Percentiles rank a stretch among this genome's conserved stretches.
These are phyloP conservation scores for Cuniculus paca DNA, from an alignment of 2,797 vertebrate species.

Conservation along the genomic window DNA sequence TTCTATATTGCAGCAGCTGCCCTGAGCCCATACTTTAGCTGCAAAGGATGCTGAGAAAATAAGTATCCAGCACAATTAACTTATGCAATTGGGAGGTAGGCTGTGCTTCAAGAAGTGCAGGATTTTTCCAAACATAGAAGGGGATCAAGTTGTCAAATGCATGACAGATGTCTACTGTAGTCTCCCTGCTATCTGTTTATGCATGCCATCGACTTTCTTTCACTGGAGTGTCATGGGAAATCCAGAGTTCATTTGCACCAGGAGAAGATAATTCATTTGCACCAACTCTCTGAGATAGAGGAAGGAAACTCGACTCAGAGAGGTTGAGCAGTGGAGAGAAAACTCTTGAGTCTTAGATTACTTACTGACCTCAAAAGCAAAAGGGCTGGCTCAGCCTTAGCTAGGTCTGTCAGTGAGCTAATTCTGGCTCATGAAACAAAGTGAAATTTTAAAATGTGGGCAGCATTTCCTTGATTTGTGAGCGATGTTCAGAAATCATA, in stretches of 20 bases:
- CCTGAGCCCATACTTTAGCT: background rate
- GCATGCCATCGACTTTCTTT: background rate
- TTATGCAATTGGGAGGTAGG: background rate
- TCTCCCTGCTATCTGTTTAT: background rate
- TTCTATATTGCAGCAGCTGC: background rate
- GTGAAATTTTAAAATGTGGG: background rate
- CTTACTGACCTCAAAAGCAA: slow-evolving; percentile 82
- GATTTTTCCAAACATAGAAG: background rate
- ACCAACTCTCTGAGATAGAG: background rate
- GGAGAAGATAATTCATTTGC: slow-evolving; percentile 41
- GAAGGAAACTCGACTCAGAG: slow-evolving; percentile 69
- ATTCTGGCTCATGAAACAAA: slow-evolving; percentile 64
- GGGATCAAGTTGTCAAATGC: background rate
- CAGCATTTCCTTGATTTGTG: background rate
- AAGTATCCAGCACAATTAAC: background rate
- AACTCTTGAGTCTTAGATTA: slow-evolving; percentile 79
- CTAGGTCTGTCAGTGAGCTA: slow-evolving; percentile 38
- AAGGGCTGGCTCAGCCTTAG: slow-evolving; percentile 81
- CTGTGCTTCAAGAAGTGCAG: background rate
- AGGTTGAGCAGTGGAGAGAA: slow-evolving; percentile 57
- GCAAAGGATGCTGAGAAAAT: background rate
- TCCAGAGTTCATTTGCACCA: background rate
- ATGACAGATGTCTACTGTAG: background rate
- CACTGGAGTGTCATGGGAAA: slow-evolving; percentile 10
- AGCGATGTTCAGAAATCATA: background rate